phyloP scores from a whole-genome alignment of 1,140 invertebrate species.

The Eumeta japonica region DNA sequence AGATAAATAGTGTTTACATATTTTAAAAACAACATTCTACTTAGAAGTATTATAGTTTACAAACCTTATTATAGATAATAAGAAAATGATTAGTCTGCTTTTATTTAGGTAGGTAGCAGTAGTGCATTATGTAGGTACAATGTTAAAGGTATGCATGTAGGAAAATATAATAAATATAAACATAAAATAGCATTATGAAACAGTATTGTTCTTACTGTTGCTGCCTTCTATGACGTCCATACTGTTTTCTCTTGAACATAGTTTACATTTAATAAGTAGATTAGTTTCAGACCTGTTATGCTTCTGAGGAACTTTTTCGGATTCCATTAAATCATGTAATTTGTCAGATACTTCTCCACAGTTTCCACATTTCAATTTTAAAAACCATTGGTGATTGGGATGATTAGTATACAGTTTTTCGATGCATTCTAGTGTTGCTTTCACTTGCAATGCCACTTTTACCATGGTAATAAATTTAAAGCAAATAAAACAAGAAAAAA shows the following conservation, averaged over 20 bases:
- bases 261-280: conserved; percentile 84
- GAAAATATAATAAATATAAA: no score
- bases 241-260: conserved; percentile 82
- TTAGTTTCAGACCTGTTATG: conserved; percentile 73
- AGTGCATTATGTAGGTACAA: no score
- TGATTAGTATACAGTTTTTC: conserved; percentile 66
- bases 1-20: no score
- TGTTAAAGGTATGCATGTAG: no score
- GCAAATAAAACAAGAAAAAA: no score
- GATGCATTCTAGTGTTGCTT: conserved; percentile 66
- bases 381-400: conserved; percentile 66
- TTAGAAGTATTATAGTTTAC: no score
- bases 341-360: conserved; percentile 80
- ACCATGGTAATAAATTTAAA: no score
- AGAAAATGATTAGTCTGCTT: no score
- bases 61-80: no score
- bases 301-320: conserved; percentile 66
- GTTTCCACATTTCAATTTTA: conserved; percentile 75
- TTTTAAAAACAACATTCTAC: no score
- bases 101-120: no score
- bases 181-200: no score
- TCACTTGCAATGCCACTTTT: conserved; percentile 68
- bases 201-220: conserved; percentile 63
- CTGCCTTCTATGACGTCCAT: conserved; percentile 72
- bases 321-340: conserved; percentile 75